Conservation (phyloP, 2,113 vertebrate species). For the Scomber japonicus region DNA sequence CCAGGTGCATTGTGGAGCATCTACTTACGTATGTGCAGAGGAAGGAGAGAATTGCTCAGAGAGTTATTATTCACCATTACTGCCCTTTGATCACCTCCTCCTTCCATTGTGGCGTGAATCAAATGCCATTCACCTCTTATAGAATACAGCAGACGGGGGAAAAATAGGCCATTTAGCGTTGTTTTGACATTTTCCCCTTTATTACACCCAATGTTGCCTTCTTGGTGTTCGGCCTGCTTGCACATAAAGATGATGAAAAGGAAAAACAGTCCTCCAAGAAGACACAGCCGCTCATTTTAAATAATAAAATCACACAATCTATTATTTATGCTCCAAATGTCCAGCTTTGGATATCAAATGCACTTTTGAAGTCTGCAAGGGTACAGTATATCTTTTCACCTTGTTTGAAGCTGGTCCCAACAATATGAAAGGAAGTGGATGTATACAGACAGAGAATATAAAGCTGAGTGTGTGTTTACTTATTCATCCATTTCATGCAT, state of each 20-base stretch:
- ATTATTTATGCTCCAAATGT: conserved; percentile 81
- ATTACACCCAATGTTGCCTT: conserved; percentile 14
- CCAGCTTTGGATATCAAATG: conserved; percentile 75
- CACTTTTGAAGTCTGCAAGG: conserved; percentile 76
- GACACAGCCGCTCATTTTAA: conserved; percentile 69
- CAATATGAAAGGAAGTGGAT: conserved; percentile 62
- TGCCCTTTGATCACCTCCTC: conserved; percentile 9
- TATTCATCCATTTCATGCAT: conserved; percentile 79
- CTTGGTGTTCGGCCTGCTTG: conserved; percentile 7
- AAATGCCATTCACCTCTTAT: not conserved
- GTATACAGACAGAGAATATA: conserved; percentile 59
- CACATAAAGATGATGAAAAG: conserved; percentile 48
- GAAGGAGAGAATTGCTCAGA: not conserved
- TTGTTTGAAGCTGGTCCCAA: conserved; percentile 70
- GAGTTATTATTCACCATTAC: conserved; percentile 19
- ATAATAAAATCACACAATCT: conserved; percentile 73
- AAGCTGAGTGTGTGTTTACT: conserved; percentile 75
- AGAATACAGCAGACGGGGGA: not conserved
- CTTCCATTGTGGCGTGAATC: not conserved
- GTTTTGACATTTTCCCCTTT: conserved; percentile 30
- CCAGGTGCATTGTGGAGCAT: not conserved
- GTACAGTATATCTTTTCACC: conserved; percentile 72
- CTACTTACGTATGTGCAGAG: not conserved
- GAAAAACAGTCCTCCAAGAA: conserved; percentile 39
- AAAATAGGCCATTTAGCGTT: conserved; percentile 1